A percentile compares a stretch with the other conserved stretches of the same genome.
Conservation (phyloP, 2,888 invertebrate genomes). For the Parnassius smintheus region DNA sequence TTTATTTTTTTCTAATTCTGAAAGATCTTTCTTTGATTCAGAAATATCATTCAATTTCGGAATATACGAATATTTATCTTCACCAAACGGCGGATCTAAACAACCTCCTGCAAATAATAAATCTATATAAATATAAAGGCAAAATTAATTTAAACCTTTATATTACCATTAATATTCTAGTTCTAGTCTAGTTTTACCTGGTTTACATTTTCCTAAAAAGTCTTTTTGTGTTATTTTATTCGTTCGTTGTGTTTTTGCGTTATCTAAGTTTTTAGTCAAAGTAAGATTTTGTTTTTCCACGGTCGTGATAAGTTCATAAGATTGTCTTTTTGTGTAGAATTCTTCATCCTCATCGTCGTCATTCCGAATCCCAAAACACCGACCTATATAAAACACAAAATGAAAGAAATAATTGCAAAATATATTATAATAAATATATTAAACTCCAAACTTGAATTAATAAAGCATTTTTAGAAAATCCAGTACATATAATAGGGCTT, state of each 20-base stretch:
- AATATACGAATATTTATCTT: constrained; percentile 60
- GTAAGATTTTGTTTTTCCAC: constrained; percentile 32
- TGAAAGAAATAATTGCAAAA: constrained; percentile 11
- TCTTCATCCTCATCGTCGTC: constrained; percentile 48
- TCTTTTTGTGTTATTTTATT: constrained; percentile 38
- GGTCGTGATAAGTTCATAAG: constrained; percentile 30
- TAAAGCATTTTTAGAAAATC: too few species aligned
- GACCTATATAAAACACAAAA: constrained; percentile 39
- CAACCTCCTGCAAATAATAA: constrained; percentile 59
- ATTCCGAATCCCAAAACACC: constrained; percentile 47
- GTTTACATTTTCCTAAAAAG: constrained; percentile 67
- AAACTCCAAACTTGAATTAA: too few species aligned
- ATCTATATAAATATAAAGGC: not conserved
- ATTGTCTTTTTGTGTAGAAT: constrained; percentile 42
- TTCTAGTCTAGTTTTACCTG: constrained; percentile 45
- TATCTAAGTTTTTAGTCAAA: constrained; percentile 39
- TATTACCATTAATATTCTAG: not conserved
- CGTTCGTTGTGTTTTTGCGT: constrained; percentile 27
- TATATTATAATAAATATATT: not conserved
- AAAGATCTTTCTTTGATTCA: constrained; percentile 29
- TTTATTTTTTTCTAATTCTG: constrained; percentile 28
- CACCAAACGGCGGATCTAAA: constrained; percentile 65
- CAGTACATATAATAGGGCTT: too few species aligned
- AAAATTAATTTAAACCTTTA: not conserved
- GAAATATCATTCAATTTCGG: constrained; percentile 32